These are phyloP conservation scores for Drosophila tristis DNA, from an alignment of 1,140 invertebrate species.

Conservation along the genomic window DNA sequence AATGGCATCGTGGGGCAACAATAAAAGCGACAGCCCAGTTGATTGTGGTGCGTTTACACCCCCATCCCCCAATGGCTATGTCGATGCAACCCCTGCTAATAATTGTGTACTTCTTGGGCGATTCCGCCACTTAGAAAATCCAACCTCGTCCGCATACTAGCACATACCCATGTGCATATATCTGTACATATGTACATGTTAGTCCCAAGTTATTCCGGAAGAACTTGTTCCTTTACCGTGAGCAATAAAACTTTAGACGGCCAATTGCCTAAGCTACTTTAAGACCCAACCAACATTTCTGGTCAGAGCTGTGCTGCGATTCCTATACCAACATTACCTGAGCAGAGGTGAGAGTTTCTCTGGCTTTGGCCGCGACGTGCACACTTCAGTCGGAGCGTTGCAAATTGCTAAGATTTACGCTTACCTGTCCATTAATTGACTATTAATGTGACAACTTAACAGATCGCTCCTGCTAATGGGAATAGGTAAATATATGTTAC, in stretches of 20 bases:
- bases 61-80: conserved; percentile 3
- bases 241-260: conserved; percentile 52
- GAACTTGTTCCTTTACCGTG: conserved; percentile 3
- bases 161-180: too few species aligned
- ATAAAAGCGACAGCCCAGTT: neutral
- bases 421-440: conserved; percentile 12
- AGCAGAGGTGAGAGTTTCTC: neutral
- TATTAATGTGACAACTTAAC: neutral
- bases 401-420: conserved; percentile 11
- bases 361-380: neutral
- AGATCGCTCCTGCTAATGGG: conserved; percentile 1
- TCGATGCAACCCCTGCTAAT: neutral
- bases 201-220: conserved; percentile 38
- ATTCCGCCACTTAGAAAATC: conserved; percentile 51
- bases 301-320: conserved; percentile 39
- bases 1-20: conserved; percentile 13
- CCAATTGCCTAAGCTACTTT: conserved; percentile 67
- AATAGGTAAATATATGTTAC: neutral
- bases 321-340: neutral
- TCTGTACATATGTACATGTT: neutral
- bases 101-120: conserved; percentile 11
- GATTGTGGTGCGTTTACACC: conserved; percentile 10
- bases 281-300: conserved; percentile 61
- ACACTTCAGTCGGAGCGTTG: neutral
- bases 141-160: conserved; percentile 11